Evolutionary conservation across 2,888 invertebrate genomes (phyloP).

Genomic region (Metallyticus violacea): DNA sequence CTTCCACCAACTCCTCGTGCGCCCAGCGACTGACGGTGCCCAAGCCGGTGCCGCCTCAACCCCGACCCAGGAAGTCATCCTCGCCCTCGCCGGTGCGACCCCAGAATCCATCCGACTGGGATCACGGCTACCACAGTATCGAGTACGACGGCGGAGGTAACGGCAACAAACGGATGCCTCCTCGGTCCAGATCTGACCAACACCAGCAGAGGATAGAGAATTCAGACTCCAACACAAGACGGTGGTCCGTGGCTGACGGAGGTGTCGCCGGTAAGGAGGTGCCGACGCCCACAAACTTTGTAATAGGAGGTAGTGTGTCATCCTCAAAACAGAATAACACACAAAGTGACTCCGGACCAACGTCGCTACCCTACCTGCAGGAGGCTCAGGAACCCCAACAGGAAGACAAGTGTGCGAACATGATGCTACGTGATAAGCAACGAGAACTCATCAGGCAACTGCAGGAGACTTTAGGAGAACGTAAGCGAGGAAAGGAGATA

Average conservation of each 20-base stretch:
- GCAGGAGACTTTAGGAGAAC: constrained; percentile 23
- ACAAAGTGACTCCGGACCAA: constrained; percentile 14
- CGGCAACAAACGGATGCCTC: neutral
- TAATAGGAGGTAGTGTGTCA: constrained; percentile 29
- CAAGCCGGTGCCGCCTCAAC: neutral
- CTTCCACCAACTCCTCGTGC: constrained; percentile 10
- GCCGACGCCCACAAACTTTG: constrained; percentile 3
- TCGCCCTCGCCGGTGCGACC: neutral
- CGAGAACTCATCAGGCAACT: constrained; percentile 19
- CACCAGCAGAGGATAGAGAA: neutral
- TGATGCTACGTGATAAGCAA: neutral
- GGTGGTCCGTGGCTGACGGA: constrained; percentile 28
- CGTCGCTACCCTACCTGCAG: constrained; percentile 18
- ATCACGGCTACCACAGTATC: constrained; percentile 26
- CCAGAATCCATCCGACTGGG: neutral
- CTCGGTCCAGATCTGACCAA: neutral
- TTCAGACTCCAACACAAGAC: neutral
- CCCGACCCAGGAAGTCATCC: neutral
- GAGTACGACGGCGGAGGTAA: neutral
- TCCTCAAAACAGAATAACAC: neutral
- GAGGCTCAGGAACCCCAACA: neutral
- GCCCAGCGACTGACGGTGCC: neutral
- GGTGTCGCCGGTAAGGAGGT: neutral
- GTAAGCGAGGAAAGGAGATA: neutral
- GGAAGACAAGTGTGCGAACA: neutral